Conservation (phyloP, 2,113 vertebrate species). For the Tachycineta bicolor region DNA sequence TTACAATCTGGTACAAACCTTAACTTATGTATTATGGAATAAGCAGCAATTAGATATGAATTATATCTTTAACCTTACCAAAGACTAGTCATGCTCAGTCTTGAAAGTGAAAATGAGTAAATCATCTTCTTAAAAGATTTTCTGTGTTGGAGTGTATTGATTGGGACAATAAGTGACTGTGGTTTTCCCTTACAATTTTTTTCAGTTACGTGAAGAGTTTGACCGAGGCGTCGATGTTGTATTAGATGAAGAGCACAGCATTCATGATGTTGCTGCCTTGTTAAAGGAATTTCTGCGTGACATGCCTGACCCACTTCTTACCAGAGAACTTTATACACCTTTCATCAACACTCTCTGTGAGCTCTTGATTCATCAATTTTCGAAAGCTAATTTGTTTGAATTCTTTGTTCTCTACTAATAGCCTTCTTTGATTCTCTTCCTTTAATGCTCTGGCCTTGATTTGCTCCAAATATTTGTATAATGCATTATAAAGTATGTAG, state of each 20-base stretch:
- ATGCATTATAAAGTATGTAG: not conserved
- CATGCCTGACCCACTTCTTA: conserved; percentile 94
- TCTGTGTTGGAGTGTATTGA: not conserved
- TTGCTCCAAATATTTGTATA: not conserved
- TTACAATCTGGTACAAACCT: not conserved
- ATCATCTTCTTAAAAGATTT: not conserved
- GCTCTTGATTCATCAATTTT: conserved; percentile 31
- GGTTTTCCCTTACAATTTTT: conserved; percentile 5
- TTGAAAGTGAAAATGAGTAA: not conserved
- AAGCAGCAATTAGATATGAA: not conserved
- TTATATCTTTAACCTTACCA: not conserved
- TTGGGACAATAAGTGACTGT: not conserved
- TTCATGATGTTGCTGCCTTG: conserved; percentile 94
- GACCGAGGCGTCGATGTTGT: conserved; percentile 90
- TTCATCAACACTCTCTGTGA: conserved; percentile 93
- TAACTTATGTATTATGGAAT: not conserved
- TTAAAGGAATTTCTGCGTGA: conserved; percentile 97
- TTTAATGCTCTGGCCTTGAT: not conserved
- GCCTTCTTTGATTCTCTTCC: not conserved
- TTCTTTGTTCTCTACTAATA: not conserved
- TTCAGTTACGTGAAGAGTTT: conserved; percentile 92
- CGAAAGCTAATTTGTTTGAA: not conserved
- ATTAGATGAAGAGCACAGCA: conserved; percentile 90
- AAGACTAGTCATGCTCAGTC: not conserved
- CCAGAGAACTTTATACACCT: conserved; percentile 92